These are phyloP conservation scores for Anarrhichthys ocellatus DNA, from an alignment of 2,113 vertebrate genomes.

Conservation along the genomic window DNA sequence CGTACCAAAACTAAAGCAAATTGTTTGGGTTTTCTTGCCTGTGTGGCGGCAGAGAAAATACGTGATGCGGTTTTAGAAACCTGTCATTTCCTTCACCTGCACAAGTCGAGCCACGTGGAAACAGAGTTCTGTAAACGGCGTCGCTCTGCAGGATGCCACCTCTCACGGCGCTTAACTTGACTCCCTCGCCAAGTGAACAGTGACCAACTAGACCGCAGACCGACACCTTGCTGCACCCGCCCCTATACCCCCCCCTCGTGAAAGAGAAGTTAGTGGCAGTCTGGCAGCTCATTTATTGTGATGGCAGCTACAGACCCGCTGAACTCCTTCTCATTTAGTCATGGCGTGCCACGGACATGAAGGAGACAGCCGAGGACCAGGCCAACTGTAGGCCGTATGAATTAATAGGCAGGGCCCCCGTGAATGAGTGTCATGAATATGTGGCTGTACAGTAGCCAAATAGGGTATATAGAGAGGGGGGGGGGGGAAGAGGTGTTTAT, in stretches of 20 bases:
- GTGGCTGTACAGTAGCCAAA: conserved; percentile 70
- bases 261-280: conserved; percentile 72
- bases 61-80: conserved; percentile 35
- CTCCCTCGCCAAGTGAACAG: conserved; percentile 71
- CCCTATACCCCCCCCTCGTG: conserved; percentile 36
- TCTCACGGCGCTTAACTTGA: conserved; percentile 68
- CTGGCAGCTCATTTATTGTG: conserved; percentile 77
- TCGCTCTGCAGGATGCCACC: conserved; percentile 68
- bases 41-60: conserved; percentile 11
- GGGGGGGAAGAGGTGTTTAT: conserved; percentile 53
- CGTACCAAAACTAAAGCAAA: conserved; percentile 1
- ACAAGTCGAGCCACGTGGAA: conserved; percentile 17
- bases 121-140: conserved; percentile 32
- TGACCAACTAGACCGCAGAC: conserved; percentile 57
- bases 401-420: conserved; percentile 59
- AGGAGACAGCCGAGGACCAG: conserved; percentile 59
- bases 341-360: conserved; percentile 70
- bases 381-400: conserved; percentile 60
- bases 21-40: not conserved
- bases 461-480: conserved; percentile 37
- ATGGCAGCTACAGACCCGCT: conserved; percentile 69
- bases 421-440: conserved; percentile 66
- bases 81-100: conserved; percentile 50
- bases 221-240: conserved; percentile 66
- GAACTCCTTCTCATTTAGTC: conserved; percentile 65